A percentile compares a stretch with the other conserved stretches of the same genome.
These are phyloP conservation scores for Pogonomyrmex barbatus DNA, from an alignment of 1,140 invertebrate genomes.

Conservation along the genomic window DNA sequence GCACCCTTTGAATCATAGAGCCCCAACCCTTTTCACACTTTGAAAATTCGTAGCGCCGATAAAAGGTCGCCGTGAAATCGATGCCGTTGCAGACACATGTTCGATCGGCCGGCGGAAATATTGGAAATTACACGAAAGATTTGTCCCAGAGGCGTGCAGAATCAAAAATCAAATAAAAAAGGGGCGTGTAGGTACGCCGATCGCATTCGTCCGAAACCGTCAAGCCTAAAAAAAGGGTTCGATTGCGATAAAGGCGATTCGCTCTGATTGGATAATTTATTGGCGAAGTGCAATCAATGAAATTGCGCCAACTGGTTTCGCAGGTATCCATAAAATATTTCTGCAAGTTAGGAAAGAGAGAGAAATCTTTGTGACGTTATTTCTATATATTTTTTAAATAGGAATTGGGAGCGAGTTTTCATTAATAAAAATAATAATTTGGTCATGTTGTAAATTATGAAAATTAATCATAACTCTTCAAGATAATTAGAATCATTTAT, in stretches of 20 bases:
- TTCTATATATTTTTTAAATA: neutral
- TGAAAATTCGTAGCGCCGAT: constrained; percentile 73
- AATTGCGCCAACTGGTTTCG: constrained; percentile 33
- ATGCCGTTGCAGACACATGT: constrained; percentile 75
- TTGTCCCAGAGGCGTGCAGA: constrained; percentile 81
- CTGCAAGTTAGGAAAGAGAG: neutral
- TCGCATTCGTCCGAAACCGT: constrained; percentile 37
- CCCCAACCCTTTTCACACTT: constrained; percentile 79
- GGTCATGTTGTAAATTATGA: neutral
- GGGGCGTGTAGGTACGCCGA: constrained; percentile 69
- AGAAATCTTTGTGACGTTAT: constrained; percentile 1
- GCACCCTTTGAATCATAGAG: constrained; percentile 5
- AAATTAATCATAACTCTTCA: neutral
- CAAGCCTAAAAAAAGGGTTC: constrained; percentile 77
- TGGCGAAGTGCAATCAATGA: constrained; percentile 66
- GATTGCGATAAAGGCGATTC: constrained; percentile 75
- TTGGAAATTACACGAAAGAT: constrained; percentile 85
- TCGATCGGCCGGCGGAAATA: constrained; percentile 76
- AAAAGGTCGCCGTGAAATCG: constrained; percentile 82
- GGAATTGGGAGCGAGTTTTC: neutral
- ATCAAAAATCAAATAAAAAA: constrained; percentile 85
- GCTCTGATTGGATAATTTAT: constrained; percentile 85
- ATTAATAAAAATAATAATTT: neutral
- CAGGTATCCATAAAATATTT: constrained; percentile 40
- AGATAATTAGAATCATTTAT: neutral